These are phyloP conservation scores for Hippopotamyrus pictus DNA, from an alignment of 2,797 vertebrate species.

Conservation along the genomic window DNA sequence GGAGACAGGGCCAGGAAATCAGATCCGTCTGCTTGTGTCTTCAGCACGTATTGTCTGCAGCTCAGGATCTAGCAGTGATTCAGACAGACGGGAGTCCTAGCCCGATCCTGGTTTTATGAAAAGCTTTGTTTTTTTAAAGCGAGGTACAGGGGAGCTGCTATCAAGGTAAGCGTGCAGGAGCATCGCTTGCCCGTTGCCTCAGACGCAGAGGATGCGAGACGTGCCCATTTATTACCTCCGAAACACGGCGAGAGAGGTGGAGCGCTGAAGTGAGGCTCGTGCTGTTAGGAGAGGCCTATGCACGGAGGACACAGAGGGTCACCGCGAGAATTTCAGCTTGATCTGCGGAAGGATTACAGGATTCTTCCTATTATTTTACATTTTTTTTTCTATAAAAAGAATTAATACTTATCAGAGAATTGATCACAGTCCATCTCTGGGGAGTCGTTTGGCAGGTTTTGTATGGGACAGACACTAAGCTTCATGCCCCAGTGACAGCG, in stretches of 20 bases:
- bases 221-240: background rate
- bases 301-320: background rate
- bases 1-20: background rate
- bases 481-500: background rate
- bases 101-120: slow-evolving; percentile 18
- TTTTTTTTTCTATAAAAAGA: background rate
- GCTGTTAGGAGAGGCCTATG: background rate
- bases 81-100: background rate
- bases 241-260: background rate
- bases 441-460: background rate
- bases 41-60: background rate
- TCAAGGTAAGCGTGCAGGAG: slow-evolving; percentile 44
- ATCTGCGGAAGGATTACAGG: background rate
- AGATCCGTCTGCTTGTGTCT: background rate
- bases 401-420: background rate
- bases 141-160: slow-evolving; percentile 31
- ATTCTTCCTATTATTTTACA: background rate
- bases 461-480: background rate
- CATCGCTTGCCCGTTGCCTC: background rate
- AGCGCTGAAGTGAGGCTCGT: background rate
- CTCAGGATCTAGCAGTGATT: background rate
- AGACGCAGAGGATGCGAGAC: background rate
- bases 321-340: background rate
- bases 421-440: background rate
- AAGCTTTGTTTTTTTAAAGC: slow-evolving; percentile 23